Base-by-base conservation (phyloP, 2,113 vertebrate species). In the Apus apus region DNA sequence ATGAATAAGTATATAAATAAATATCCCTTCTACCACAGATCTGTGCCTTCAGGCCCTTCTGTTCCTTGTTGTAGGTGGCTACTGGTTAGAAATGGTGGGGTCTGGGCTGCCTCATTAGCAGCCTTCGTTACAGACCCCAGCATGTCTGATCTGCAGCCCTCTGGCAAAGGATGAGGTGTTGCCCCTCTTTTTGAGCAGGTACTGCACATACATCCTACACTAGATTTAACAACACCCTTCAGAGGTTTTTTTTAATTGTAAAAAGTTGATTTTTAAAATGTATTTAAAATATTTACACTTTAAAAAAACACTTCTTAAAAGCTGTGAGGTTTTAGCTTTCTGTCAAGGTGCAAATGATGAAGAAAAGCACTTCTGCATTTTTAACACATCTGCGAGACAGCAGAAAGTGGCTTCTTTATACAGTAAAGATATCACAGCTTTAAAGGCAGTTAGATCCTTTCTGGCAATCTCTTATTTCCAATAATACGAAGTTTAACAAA, bases 401-500 rank as follows among this genome's bases (percentile, higher is more conserved):
- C 20, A 32, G 89, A 51, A 87, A 56, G 36, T 72, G 73, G 45
- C 22, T 74, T 88, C 72, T 93, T 95, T 75, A 64, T n/a, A 45
- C 38, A 45, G 64, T 38, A 81, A 71, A 89, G 77, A 32, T 81
- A 86, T 73, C 65, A 71, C 10, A 68, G 57, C 27, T 95, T 84
- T 95, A 81, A 86, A 89, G 53, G 57, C 72, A 87, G 81, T 86
- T 93, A 3, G 80, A 65, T 85, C 23, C 14, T 93, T 94, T 85
- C 71, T 89, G 78, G 68, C 60, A 88, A 81, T 80, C 53, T 93
- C 72, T 86, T 84, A 40, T 89, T 93, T 89, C 65, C 70, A 92
- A 58, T 65, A 95, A 89, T 53, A 75, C 40, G 66, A 95, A 91
- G 85, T 91, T 93, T 95, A 91, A 88, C 89, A 82, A 94, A 90